These are phyloP conservation scores for Macroglossus sobrinus DNA, from an alignment of 2,113 vertebrate species.

Conservation along the genomic window DNA sequence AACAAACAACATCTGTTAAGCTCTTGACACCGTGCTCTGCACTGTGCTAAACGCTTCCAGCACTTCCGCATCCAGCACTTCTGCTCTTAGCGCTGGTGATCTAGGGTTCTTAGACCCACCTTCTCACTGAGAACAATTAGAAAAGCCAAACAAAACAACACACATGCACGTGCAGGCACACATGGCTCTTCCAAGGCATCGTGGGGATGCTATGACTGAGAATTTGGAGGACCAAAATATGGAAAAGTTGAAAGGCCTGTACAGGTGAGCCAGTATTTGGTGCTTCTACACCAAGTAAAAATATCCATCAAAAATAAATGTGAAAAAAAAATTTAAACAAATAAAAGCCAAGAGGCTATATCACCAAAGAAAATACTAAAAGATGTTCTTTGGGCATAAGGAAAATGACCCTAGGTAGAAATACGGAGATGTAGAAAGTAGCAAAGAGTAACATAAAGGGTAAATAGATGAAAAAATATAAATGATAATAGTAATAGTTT, in stretches of 20 bases:
- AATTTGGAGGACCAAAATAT: neutral
- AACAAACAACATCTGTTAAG: neutral
- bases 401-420: neutral
- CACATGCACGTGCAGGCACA: neutral
- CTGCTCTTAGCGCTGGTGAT: neutral
- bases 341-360: neutral
- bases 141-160: neutral
- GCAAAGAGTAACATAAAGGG: neutral
- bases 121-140: neutral
- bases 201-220: neutral
- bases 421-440: neutral
- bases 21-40: neutral
- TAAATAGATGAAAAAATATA: neutral
- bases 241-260: neutral
- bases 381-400: neutral
- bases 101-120: neutral
- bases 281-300: neutral
- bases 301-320: neutral
- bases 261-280: neutral
- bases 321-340: neutral
- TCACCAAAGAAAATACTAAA: neutral
- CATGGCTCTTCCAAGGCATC: neutral
- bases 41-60: neutral
- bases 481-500: neutral
- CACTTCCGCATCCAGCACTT: neutral